A percentile compares a stretch with the other conserved stretches of the same genome.
Conservation (phyloP, 1,140 invertebrate species). For the Apis mellifera region Amel_HAv3.1 CM009934.2:12931001-12931500, state of each 20-base stretch:
- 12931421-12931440: too few species aligned
- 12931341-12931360: slow-evolving; percentile 57
- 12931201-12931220: neutral
- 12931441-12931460: neutral
- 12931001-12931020: neutral
- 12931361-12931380: slow-evolving; percentile 46
- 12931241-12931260: slow-evolving; percentile 52
- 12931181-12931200: slow-evolving; percentile 32
- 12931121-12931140: slow-evolving; percentile 3
- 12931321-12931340: neutral
- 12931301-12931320: neutral
- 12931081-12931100: neutral
- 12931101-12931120: neutral
- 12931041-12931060: neutral
- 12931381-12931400: neutral
- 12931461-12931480: neutral
- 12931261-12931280: slow-evolving; percentile 73
- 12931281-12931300: slow-evolving; percentile 68
- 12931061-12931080: neutral
- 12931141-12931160: slow-evolving; percentile 4
- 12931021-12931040: neutral
- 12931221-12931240: slow-evolving; percentile 50
- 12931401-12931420: neutral
- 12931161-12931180: slow-evolving; percentile 58
- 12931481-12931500: too few species aligned